Evolutionary conservation across 2,797 vertebrate species (phyloP), one percentile per base, ranked within the genome.

Genomic region (Gouania willdenowi): DNA sequence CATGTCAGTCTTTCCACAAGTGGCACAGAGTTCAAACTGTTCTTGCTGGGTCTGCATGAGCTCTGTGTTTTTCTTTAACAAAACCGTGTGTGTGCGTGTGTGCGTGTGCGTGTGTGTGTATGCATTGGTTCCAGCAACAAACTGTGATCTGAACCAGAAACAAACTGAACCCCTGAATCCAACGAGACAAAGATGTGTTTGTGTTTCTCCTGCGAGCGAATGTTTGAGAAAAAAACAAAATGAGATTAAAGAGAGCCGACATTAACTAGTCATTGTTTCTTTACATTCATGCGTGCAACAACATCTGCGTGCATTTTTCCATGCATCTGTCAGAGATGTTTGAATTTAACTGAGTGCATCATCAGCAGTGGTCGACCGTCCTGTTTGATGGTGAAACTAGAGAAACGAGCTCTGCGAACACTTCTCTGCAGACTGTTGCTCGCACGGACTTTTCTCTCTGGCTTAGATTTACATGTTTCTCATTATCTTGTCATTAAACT

Each of bases 181-280:
- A 45, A 63, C 57, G 21, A 63, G 40, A 73, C 49, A 64, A 69
- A 64, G 42, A 42, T 46, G 47, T 48, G 44, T 73, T 54, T 60
- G 41, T 47, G 46, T 40, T 13, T 28, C 27, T 46, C 22, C 44
- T 26, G 10, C 11, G 31, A 13, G 26, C 4, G 10, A 17, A 9
- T 12, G 26, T 15, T n/a, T 28, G 18, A 39, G 23, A 14, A 19
- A 20, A 19, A 20, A 6, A 10, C 2, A n/a, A 28, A 27, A 12
- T 3, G 26, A 29, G 35, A 34, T 17, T 25, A 35, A 20, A 23
- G 28, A 7, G 13, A 12, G 17, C 30, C 4, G 30, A 3, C 15
- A 13, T 51, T 31, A 18, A 2, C 40, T 30, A 22, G 26, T 47
- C 31, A 19, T 57, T 13, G 10, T 37, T 39, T 29, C 19, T 41